phyloP scores from a whole-genome alignment of 2,888 invertebrate genomes.

The Drosophila algonquin region DNA sequence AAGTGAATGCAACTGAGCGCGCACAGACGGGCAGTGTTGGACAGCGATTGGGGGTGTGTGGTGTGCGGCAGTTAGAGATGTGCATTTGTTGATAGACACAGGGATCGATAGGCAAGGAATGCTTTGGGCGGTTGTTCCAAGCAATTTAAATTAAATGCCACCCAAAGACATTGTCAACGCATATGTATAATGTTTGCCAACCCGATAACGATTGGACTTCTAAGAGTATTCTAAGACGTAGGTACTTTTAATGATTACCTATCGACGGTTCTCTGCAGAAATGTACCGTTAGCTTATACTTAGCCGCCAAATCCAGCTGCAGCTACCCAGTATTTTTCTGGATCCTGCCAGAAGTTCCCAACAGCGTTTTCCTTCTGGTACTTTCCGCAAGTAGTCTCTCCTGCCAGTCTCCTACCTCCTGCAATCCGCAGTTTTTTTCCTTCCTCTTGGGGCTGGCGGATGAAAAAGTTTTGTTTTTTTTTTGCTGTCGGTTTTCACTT shows the following conservation, averaged over 20 bases:
- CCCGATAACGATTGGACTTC: no score
- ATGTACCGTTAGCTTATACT: no score
- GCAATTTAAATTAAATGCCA: no score
- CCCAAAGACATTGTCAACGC: no score
- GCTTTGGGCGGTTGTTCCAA: background rate
- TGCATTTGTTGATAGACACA: background rate
- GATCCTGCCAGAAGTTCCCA: no score
- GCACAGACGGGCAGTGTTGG: background rate
- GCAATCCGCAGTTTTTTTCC: background rate
- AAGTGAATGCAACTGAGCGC: conserved; percentile 7
- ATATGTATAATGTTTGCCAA: no score
- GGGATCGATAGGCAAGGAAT: conserved; percentile 6
- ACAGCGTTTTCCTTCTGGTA: background rate
- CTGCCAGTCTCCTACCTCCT: no score
- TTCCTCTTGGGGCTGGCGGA: background rate
- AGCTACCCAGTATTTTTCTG: background rate
- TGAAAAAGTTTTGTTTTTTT: conserved; percentile 11
- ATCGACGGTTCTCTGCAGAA: no score
- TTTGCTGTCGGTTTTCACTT: conserved; percentile 56
- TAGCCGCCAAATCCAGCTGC: background rate
- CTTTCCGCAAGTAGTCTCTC: background rate
- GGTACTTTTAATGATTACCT: no score
- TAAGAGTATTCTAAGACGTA: no score
- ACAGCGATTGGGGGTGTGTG: background rate
- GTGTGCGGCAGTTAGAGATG: conserved; percentile 12